Conservation (phyloP, 2,888 invertebrate genomes). For the Acutogordius australiensis region DNA sequence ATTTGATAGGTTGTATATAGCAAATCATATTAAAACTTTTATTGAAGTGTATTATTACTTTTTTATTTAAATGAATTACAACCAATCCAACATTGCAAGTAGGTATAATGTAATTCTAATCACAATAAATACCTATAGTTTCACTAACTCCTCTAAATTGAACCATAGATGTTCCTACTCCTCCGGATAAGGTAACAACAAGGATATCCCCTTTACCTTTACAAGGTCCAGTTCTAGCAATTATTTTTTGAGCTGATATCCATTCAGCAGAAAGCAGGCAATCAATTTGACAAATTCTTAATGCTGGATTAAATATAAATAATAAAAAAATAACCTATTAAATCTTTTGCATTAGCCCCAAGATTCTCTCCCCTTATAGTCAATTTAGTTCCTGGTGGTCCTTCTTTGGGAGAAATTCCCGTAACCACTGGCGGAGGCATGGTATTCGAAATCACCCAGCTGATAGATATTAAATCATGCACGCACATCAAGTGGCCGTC, state of each 20-base stretch:
- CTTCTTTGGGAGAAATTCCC: slow-evolving; percentile 89
- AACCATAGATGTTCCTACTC: slow-evolving; percentile 57
- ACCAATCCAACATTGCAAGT: background rate
- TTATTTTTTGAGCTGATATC: slow-evolving; percentile 84
- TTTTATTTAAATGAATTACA: too few species aligned
- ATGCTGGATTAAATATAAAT: slow-evolving; percentile 32
- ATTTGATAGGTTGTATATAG: too few species aligned
- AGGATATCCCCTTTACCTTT: slow-evolving; percentile 62
- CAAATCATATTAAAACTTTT: too few species aligned
- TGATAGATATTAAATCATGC: too few species aligned
- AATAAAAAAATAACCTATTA: slow-evolving; percentile 35
- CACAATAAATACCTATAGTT: slow-evolving; percentile 23
- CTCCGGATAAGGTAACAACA: slow-evolving; percentile 53
- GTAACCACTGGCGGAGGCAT: slow-evolving; percentile 37
- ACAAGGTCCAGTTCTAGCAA: slow-evolving; percentile 68
- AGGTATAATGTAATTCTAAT: background rate
- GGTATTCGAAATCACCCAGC: too few species aligned
- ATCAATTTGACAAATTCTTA: slow-evolving; percentile 78
- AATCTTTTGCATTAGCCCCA: slow-evolving; percentile 49
- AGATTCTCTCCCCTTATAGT: slow-evolving; percentile 81
- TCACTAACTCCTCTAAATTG: slow-evolving; percentile 50
- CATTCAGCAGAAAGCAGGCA: slow-evolving; percentile 80
- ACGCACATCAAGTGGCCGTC: too few species aligned
- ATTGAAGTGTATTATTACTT: too few species aligned
- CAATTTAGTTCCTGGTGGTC: slow-evolving; percentile 74